Evolutionary conservation across 2,797 vertebrate species (phyloP).

Genomic region (Melanotaenia nigrans): DNA sequence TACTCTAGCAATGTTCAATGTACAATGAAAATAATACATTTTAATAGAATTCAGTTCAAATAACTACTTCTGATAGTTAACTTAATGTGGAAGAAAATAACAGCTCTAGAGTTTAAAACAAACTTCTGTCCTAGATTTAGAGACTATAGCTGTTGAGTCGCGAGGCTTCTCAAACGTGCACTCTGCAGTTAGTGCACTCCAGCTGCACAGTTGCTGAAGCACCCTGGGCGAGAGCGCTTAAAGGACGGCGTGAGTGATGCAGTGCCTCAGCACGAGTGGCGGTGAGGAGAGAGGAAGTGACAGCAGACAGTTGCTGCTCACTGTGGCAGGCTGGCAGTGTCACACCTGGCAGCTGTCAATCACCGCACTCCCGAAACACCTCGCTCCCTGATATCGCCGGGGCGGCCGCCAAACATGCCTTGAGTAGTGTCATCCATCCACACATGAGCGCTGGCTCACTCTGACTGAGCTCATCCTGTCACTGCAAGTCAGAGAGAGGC

Average conservation of each 20-base stretch:
- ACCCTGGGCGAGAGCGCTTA: constrained; percentile 48
- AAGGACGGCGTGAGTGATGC: constrained; percentile 51
- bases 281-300: constrained; percentile 72
- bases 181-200: constrained; percentile 50
- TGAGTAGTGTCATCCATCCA: constrained; percentile 78
- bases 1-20: neutral
- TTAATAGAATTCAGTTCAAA: neutral
- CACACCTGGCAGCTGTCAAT: constrained; percentile 86
- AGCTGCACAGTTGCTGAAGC: constrained; percentile 53
- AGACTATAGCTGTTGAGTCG: constrained; percentile 17
- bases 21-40: neutral
- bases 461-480: constrained; percentile 71
- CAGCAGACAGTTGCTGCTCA: constrained; percentile 79
- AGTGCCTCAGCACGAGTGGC: constrained; percentile 15
- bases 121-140: constrained; percentile 36
- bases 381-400: constrained; percentile 71
- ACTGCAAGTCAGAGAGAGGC: constrained; percentile 63
- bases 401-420: constrained; percentile 80
- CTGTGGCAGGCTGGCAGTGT: constrained; percentile 73
- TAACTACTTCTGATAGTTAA: too few relatives aligned
- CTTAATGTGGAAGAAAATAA: constrained; percentile 8
- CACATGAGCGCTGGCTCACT: constrained; percentile 69
- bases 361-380: constrained; percentile 69
- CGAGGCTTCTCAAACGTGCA: constrained; percentile 47
- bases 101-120: constrained; percentile 15